Conservation (phyloP, 2,797 vertebrate genomes). For the Triplophysa bombifrons region DNA sequence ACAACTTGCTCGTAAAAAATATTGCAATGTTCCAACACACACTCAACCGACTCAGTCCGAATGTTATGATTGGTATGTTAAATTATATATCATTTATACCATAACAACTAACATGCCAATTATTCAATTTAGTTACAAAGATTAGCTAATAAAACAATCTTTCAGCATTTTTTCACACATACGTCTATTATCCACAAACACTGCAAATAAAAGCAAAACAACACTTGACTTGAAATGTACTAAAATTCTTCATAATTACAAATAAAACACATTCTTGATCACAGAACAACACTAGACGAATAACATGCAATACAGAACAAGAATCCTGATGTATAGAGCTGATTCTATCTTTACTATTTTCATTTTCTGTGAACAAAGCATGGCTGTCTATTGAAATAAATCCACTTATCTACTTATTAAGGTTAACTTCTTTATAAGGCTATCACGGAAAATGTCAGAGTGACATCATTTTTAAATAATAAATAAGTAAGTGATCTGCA, state of each 20-base stretch:
- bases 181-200: background rate
- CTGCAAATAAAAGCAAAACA: slow-evolving; percentile 4
- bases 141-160: no score
- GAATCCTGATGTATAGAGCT: slow-evolving; percentile 57
- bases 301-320: slow-evolving; percentile 49
- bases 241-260: background rate
- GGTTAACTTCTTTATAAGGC: no score
- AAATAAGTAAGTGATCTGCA: no score
- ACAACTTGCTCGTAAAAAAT: slow-evolving; percentile 2
- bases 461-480: no score
- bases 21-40: slow-evolving; percentile 39
- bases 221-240: slow-evolving; percentile 8
- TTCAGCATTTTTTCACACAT: background rate
- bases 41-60: slow-evolving; percentile 15
- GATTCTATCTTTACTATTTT: background rate
- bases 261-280: slow-evolving; percentile 8
- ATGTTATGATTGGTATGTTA: slow-evolving; percentile 21
- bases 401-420: background rate
- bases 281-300: slow-evolving; percentile 25
- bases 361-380: background rate
- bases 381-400: background rate
- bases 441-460: no score
- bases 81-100: background rate
- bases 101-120: background rate
- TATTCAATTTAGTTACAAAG: background rate